Evolutionary conservation across 2,113 vertebrate species (phyloP).

Genomic region (Dicentrarchus labrax): DNA sequence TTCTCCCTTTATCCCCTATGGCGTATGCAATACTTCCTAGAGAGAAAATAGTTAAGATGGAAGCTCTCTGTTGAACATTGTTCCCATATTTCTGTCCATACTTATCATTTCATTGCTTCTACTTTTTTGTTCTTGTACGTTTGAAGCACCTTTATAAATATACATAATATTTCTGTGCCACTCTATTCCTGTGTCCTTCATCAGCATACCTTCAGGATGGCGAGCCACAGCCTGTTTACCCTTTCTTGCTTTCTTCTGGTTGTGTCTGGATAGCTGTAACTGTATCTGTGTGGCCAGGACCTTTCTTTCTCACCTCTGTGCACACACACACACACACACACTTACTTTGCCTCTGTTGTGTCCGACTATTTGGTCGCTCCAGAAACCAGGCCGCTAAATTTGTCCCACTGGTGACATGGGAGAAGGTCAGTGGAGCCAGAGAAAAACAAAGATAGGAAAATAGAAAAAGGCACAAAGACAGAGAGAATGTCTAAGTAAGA

Average conservation of each 20-base stretch:
- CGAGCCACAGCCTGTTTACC: conserved; percentile 41
- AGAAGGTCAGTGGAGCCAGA: conserved; percentile 83
- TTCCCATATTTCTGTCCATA: conserved; percentile 34
- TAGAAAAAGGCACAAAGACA: conserved; percentile 35
- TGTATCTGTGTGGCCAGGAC: conserved; percentile 55
- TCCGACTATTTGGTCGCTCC: conserved; percentile 81
- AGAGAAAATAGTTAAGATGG: conserved; percentile 57
- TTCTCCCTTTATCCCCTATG: conserved; percentile 64
- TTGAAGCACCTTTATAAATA: conserved; percentile 18
- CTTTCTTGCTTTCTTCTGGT: conserved; percentile 34
- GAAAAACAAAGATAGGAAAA: conserved; percentile 73
- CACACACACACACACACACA: conserved; percentile 40
- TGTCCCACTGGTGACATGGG: conserved; percentile 78
- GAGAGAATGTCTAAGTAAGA: conserved; percentile 37
- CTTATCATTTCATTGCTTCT: conserved; percentile 28
- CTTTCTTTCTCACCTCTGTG: conserved; percentile 45
- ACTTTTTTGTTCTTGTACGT: neutral
- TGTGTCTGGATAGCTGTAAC: conserved; percentile 63
- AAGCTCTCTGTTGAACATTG: conserved; percentile 21
- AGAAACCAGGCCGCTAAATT: conserved; percentile 83
- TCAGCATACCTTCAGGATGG: conserved; percentile 35
- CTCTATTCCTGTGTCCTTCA: conserved; percentile 28
- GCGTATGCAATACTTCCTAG: conserved; percentile 65
- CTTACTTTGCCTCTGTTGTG: conserved; percentile 72
- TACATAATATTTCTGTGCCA: conserved; percentile 6